Base-by-base conservation (phyloP, 2,888 invertebrate genomes). In the Arge pagana region DNA sequence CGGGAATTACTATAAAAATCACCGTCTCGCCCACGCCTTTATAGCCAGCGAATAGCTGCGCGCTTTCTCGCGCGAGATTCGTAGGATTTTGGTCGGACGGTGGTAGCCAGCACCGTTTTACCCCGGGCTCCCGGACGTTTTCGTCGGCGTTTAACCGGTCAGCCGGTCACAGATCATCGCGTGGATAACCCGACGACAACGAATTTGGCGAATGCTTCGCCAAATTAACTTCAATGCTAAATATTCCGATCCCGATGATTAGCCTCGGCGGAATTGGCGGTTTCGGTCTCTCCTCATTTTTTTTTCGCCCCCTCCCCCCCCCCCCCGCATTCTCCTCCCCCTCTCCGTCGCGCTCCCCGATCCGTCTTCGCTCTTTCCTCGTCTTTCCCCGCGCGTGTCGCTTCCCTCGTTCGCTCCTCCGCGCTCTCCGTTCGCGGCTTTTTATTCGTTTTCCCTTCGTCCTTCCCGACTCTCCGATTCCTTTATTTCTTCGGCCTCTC, bases 21-120 rank as follows among this genome's bases (percentile, higher is more conserved):
- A 66, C 62, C 60, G 66, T 65, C 64, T 58, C 63, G 65, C 69
- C 68, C 67, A 69, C 67, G 65, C 68, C 61, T 61, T 61, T 68
- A 66, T 67, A n/a, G 67, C 66, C 67, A 62, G 63, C 60, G 56
- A 57, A 57, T 55, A 62, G 13, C 11, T 13, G 8, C 11, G 37
- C 13, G 11, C 11, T 33, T 0, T 2, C 6, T 33, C 13, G 4
- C 13, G n/a, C n/a, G n/a, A n/a, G n/a, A n/a, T n/a, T n/a, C n/a
- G n/a, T n/a, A n/a, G n/a, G n/a, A n/a, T n/a, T n/a, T n/a, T n/a
- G n/a, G n/a, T n/a, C n/a, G n/a, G n/a, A n/a, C n/a, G n/a, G n/a
- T n/a, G n/a, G n/a, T n/a, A n/a, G n/a, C n/a, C n/a, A n/a, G n/a
- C n/a, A n/a, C n/a, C n/a, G n/a, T n/a, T n/a, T n/a, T n/a, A n/a